Conservation (phyloP, 2,888 invertebrate species). For the Acronicta psi region DNA sequence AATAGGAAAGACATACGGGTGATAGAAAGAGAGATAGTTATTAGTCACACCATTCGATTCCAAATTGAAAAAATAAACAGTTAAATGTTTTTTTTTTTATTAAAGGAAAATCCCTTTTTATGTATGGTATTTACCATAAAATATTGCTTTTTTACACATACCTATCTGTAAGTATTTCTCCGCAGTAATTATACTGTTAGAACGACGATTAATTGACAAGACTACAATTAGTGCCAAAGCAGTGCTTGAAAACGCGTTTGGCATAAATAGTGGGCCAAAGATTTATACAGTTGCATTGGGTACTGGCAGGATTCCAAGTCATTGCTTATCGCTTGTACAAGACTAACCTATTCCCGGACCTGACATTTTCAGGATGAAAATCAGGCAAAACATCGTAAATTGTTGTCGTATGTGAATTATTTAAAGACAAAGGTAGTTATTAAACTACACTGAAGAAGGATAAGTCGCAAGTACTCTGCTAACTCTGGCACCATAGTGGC, state of each 20-base stretch:
- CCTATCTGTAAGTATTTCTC: neutral
- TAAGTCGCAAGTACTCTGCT: too few species aligned
- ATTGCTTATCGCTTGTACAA: slow-evolving; percentile 39
- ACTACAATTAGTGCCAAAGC: slow-evolving; percentile 43
- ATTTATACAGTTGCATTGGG: slow-evolving; percentile 41
- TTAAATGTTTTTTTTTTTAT: too few species aligned
- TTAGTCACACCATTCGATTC: too few species aligned
- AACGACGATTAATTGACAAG: slow-evolving; percentile 34
- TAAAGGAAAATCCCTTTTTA: too few species aligned
- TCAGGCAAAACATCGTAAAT: slow-evolving; percentile 19
- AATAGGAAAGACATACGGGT: too few species aligned
- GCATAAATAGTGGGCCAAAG: slow-evolving; percentile 35
- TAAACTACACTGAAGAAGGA: too few species aligned
- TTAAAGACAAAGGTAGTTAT: neutral
- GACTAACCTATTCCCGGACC: slow-evolving; percentile 28
- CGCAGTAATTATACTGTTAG: slow-evolving; percentile 1
- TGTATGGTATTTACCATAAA: too few species aligned
- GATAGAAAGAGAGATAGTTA: too few species aligned
- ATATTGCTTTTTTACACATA: neutral
- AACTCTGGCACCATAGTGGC: too few species aligned
- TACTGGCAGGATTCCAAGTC: slow-evolving; percentile 28
- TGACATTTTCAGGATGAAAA: slow-evolving; percentile 32
- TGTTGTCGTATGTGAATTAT: too few species aligned
- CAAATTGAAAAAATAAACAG: too few species aligned
- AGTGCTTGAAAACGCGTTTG: slow-evolving; percentile 40